Conservation (phyloP, 2,888 invertebrate species). For the Scelioninae gen. 2 region DNA sequence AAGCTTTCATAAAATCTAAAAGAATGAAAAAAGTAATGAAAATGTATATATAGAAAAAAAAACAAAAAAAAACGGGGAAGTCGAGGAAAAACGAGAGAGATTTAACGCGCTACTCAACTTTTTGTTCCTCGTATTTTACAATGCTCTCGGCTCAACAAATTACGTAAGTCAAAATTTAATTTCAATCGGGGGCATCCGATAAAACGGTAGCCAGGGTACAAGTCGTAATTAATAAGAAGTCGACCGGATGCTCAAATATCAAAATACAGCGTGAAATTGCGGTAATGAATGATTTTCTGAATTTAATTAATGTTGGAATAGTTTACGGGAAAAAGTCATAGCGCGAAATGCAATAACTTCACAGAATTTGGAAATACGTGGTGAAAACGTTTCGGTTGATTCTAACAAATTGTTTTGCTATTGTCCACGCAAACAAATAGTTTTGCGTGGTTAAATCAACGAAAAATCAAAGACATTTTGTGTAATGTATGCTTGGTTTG, state of each 20-base stretch:
- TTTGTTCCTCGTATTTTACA: constrained; percentile 16
- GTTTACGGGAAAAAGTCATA: no score
- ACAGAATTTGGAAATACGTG: no score
- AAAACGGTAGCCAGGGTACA: constrained; percentile 11
- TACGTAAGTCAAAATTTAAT: constrained; percentile 31
- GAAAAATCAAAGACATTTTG: no score
- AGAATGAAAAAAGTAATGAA: constrained; percentile 13
- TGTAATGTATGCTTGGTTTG: no score
- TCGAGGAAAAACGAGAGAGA: constrained; percentile 5
- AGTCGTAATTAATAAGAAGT: no score
- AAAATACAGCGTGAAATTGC: neutral
- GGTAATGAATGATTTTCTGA: neutral
- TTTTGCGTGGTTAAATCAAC: no score
- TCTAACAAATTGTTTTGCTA: no score
- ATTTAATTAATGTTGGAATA: no score
- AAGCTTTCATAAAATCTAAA: constrained; percentile 29
- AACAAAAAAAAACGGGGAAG: no score
- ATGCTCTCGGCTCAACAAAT: constrained; percentile 4
- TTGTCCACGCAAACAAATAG: no score
- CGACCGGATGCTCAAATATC: constrained; percentile 1
- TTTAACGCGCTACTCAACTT: constrained; percentile 21
- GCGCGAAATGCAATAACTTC: no score
- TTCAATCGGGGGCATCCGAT: constrained; percentile 26
- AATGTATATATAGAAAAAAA: constrained; percentile 18
- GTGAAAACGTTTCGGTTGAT: no score